Evolutionary conservation across 2,797 vertebrate species (phyloP), one percentile per base, ranked within the genome.

Genomic region (Mus caroli): DNA sequence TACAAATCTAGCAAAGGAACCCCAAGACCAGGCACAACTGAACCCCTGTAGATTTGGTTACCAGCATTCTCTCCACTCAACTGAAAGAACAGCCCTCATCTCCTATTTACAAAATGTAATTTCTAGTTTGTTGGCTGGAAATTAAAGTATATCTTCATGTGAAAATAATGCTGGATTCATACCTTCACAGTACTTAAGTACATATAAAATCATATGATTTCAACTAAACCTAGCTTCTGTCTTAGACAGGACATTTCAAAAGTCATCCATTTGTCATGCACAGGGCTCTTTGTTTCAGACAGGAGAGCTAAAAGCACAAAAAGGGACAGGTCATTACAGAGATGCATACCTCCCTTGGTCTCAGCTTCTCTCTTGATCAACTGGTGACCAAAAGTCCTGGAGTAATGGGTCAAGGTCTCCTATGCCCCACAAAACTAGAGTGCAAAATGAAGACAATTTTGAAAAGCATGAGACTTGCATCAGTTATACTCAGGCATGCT

Each of bases 351-450:
- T 69, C 80, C 86, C 9, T 64, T 60, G 37, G 91, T 75, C 52
- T 88, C 54, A 64, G 1, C 46, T 92, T 97, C 62, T 77, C 58
- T 88, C 78, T 89, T 67, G 46, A 86, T 64, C 75, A 94, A 88
- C 3, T 40, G 6, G 62, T 34, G 0, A 82, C 11, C 78, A 85
- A 26, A 86, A 34, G 19, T 5, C 34, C 43, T 50, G 0, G 50
- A 20, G 24, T 9, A 10, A 88, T 71, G 82, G 46, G 40, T 82
- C 58, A 78, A 71, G 69, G 3, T 31, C 34, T 64, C 52, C 24
- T 37, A 54, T 0, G 26, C 13, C 73, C 54, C 26, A 43, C 60
- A 24, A 28, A 79, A n/a, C 26, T 83, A n/a, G 12, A 71, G n/a
- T 50, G 24, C 10, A 92, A 89, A 71, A 73, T 77, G 71, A 52